Conservation (phyloP, 2,797 vertebrate genomes). For the Oreochromis mossambicus region DNA sequence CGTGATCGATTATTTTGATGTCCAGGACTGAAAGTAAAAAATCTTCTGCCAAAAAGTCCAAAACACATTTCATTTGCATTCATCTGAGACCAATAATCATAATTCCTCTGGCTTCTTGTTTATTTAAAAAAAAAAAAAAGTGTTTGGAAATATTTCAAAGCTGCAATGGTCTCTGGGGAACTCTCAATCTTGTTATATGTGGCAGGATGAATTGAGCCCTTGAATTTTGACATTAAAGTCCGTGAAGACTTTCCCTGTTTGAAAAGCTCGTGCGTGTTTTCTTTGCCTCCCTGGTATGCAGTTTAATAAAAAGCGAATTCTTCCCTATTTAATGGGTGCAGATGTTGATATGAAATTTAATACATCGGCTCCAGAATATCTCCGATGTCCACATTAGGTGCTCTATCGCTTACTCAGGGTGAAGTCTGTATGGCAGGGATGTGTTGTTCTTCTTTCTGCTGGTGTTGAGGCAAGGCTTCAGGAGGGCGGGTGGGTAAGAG, state of each 20-base stretch:
- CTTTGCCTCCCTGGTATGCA: conserved; percentile 3
- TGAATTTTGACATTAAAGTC: conserved; percentile 1
- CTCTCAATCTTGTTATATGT: background rate
- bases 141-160: background rate
- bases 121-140: conserved; percentile 21
- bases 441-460: conserved; percentile 21
- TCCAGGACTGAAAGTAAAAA: conserved; percentile 84
- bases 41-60: conserved; percentile 2
- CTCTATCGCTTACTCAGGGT: background rate
- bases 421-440: background rate
- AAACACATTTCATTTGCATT: background rate
- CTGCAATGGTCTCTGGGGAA: background rate
- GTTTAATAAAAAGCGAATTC: conserved; percentile 20
- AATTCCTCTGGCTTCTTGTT: background rate
- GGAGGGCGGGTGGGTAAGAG: conserved; percentile 29
- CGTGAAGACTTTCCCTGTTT: background rate
- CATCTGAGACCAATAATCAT: background rate
- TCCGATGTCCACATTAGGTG: background rate
- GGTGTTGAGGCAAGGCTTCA: conserved; percentile 28
- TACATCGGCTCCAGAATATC: background rate
- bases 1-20: conserved; percentile 96
- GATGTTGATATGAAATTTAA: background rate
- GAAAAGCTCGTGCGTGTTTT: conserved; percentile 15
- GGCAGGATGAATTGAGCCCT: background rate
- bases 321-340: background rate